Evolutionary conservation across 2,113 vertebrate genomes (phyloP).

Genomic region (Larimichthys crocea): DNA sequence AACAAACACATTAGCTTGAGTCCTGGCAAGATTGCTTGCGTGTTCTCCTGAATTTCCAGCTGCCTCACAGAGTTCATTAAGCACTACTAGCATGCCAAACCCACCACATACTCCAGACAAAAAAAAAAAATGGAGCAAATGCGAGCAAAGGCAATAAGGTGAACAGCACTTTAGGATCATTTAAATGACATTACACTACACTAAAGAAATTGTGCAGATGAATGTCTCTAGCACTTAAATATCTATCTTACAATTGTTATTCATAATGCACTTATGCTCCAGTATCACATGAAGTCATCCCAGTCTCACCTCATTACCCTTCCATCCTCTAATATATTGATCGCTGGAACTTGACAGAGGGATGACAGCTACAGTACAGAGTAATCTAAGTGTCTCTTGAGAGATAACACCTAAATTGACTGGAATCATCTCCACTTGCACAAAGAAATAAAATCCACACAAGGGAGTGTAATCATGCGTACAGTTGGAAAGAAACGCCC

Average conservation of each 20-base stretch:
- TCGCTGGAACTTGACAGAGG: conserved; percentile 29
- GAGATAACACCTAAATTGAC: conserved; percentile 38
- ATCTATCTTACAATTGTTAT: background rate
- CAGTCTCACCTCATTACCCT: conserved; percentile 29
- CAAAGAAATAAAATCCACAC: conserved; percentile 16
- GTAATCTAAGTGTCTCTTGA: conserved; percentile 33
- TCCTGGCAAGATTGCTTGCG: too few relatives aligned
- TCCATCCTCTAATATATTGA: conserved; percentile 11
- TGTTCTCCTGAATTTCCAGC: too few relatives aligned
- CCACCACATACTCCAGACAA: background rate
- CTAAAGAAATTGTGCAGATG: background rate
- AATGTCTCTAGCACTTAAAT: background rate
- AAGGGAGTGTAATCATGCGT: conserved; percentile 5
- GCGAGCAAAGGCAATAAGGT: background rate
- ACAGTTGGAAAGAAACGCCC: conserved; percentile 46
- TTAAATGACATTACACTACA: background rate
- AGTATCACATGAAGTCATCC: background rate
- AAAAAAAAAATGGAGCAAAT: background rate
- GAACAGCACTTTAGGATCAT: background rate
- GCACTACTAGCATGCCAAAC: background rate
- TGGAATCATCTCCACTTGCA: conserved; percentile 33
- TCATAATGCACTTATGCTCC: background rate
- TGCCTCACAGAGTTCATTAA: too few relatives aligned
- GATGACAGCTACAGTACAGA: conserved; percentile 9
- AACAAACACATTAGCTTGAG: too few relatives aligned